Conservation (phyloP, 2,888 invertebrate genomes). For the Dysmachus trigonus region DNA sequence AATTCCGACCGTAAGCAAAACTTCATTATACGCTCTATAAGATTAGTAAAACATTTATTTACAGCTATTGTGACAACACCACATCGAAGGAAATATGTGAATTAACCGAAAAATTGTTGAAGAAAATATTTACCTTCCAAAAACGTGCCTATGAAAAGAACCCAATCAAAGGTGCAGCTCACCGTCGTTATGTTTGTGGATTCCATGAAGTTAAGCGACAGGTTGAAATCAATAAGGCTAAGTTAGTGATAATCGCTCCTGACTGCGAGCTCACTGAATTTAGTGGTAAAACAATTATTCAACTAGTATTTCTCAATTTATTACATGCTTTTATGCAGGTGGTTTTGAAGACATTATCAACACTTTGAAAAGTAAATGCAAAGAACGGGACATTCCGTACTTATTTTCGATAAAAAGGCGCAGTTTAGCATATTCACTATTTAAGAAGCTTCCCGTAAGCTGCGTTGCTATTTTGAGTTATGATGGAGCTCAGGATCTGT, state of each 20-base stretch:
- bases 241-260: constrained; percentile 71
- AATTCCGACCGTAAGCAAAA: background rate
- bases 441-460: constrained; percentile 70
- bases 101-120: constrained; percentile 65
- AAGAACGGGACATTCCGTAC: constrained; percentile 67
- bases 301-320: background rate
- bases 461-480: constrained; percentile 72
- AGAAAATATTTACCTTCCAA: constrained; percentile 70
- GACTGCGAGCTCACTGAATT: constrained; percentile 67
- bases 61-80: constrained; percentile 70
- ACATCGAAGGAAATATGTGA: constrained; percentile 68
- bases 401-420: constrained; percentile 70
- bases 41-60: constrained; percentile 27
- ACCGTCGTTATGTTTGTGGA: constrained; percentile 70
- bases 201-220: constrained; percentile 71
- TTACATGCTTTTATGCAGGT: constrained; percentile 60
- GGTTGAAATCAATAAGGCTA: constrained; percentile 68
- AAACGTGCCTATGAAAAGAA: constrained; percentile 70
- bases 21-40: background rate
- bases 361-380: constrained; percentile 66
- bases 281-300: constrained; percentile 54
- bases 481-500: constrained; percentile 69
- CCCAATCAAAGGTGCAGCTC: constrained; percentile 68
- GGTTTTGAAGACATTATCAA: constrained; percentile 69
- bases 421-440: constrained; percentile 68